Base-by-base conservation (phyloP, 1,140 invertebrate genomes). In the Neomicropteryx cornuta region DNA sequence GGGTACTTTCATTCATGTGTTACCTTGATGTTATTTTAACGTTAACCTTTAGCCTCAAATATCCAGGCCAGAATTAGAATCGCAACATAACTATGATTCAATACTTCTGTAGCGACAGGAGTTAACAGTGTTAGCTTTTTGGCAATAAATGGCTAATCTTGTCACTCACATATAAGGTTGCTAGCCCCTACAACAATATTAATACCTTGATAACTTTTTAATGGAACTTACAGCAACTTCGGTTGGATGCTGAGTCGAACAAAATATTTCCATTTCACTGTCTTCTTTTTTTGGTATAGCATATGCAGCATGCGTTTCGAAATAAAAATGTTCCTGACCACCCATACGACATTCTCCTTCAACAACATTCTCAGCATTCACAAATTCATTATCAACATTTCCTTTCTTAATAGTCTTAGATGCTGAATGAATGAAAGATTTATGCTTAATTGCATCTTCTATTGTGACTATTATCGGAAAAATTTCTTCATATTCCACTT, bases 301-400 rank as follows among this genome's bases (percentile, higher is more conserved):
- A 32, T 92, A 65, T 21, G 75, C 55, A 10, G 73, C 75, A 39
- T 95, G 77, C 0, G 93, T 95, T 62, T 68, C 66, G 41, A 98
- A 66, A 62, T 98, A 97, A 62, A 97, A 97, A 58, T 98, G 95
- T 59, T 97, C 92, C 60, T 97, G 94, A 0, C 90, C 92, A 23
- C 90, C 91, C 49, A 91, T 82, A 32, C 79, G 72, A 36, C 87
- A 73, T 53, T 87, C 77, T n/a, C 87, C 84, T 65, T 85, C 78
- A 16, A 88, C 49, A 16, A 82, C 59, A 56, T 81, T 70, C 27
- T 83, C 76, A 8, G 80, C 72, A 40, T 75, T 58, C 20, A 67
- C 51, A 42, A 94, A 81, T 0, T 68, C 79, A 42, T 66, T 51
- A 4, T 75, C 70, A 2, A 79, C 55, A 58, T 92, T 73, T 1